Percentiles rank a stretch among this genome's conserved stretches.
These are phyloP conservation scores for Tragelaphus strepsiceros DNA, from an alignment of 2,113 vertebrate species.

Conservation along the genomic window DNA sequence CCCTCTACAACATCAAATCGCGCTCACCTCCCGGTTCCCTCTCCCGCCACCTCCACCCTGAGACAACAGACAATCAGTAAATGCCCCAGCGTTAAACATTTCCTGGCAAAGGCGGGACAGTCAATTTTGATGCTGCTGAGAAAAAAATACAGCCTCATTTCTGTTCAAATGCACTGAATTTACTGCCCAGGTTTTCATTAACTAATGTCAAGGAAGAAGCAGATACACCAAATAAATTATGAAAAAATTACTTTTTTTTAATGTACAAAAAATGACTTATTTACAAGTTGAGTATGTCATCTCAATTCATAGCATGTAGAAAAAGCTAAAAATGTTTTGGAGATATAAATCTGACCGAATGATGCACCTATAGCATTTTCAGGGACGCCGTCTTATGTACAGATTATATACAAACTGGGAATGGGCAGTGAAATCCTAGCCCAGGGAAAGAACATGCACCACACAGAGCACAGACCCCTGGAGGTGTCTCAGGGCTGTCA, in stretches of 20 bases:
- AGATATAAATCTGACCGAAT: conserved; percentile 82
- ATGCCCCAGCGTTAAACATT: conserved; percentile 6
- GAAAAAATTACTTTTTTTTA: conserved; percentile 92
- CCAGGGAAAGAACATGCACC: conserved; percentile 65
- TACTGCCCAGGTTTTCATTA: conserved; percentile 64
- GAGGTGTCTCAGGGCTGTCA: background rate
- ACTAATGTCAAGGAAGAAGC: conserved; percentile 46
- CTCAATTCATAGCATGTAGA: conserved; percentile 82
- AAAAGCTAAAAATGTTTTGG: conserved; percentile 85
- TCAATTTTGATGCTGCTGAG: conserved; percentile 15
- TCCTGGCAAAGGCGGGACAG: background rate
- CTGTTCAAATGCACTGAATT: conserved; percentile 32
- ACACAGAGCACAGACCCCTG: background rate
- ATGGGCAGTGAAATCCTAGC: conserved; percentile 65
- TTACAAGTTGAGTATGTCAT: conserved; percentile 86
- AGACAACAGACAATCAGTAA: background rate
- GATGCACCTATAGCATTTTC: conserved; percentile 79
- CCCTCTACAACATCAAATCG: background rate
- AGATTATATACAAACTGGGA: conserved; percentile 78
- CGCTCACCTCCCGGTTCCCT: background rate
- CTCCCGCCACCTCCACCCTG: accelerated
- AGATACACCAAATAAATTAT: conserved; percentile 75
- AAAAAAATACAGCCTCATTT: conserved; percentile 60
- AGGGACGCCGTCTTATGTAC: conserved; percentile 78
- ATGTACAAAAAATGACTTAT: conserved; percentile 95